Conservation (phyloP, 1,140 invertebrate species). For the Drosophila watanabei region DNA sequence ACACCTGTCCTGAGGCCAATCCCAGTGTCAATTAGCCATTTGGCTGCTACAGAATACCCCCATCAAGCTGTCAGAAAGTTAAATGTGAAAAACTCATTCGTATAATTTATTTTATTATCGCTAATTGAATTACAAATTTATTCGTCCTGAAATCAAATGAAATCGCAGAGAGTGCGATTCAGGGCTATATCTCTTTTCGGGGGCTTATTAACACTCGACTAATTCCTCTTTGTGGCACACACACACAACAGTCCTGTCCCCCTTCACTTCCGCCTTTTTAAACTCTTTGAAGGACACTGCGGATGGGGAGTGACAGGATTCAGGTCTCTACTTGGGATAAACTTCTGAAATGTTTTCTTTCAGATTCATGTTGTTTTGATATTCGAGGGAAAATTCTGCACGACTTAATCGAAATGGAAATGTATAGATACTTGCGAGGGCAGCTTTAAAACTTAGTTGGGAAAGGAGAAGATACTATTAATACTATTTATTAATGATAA, state of each 20-base stretch:
- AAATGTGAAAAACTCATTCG: slow-evolving; percentile 79
- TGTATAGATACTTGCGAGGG: slow-evolving; percentile 9
- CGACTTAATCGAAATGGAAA: slow-evolving; percentile 52
- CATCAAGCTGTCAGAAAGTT: slow-evolving; percentile 81
- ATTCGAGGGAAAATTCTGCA: slow-evolving; percentile 56
- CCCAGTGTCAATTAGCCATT: slow-evolving; percentile 76
- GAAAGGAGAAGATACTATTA: no score
- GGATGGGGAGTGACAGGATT: neutral
- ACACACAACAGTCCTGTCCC: slow-evolving; percentile 1
- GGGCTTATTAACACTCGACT: slow-evolving; percentile 69
- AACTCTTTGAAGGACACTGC: slow-evolving; percentile 12
- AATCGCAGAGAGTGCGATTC: neutral
- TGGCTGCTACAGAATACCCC: slow-evolving; percentile 63
- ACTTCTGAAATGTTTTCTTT: slow-evolving; percentile 39
- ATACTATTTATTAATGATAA: no score
- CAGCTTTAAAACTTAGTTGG: neutral
- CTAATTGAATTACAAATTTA: slow-evolving; percentile 54
- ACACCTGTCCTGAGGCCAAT: slow-evolving; percentile 57
- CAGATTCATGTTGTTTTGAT: slow-evolving; percentile 29
- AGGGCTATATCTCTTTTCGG: slow-evolving; percentile 26
- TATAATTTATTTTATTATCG: slow-evolving; percentile 77
- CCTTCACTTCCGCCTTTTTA: slow-evolving; percentile 5
- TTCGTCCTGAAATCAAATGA: slow-evolving; percentile 25
- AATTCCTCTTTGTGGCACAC: slow-evolving; percentile 44
- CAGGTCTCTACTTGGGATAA: slow-evolving; percentile 35